Base-by-base conservation (phyloP, 2,113 vertebrate genomes). In the Tonatia bakeri region DNA sequence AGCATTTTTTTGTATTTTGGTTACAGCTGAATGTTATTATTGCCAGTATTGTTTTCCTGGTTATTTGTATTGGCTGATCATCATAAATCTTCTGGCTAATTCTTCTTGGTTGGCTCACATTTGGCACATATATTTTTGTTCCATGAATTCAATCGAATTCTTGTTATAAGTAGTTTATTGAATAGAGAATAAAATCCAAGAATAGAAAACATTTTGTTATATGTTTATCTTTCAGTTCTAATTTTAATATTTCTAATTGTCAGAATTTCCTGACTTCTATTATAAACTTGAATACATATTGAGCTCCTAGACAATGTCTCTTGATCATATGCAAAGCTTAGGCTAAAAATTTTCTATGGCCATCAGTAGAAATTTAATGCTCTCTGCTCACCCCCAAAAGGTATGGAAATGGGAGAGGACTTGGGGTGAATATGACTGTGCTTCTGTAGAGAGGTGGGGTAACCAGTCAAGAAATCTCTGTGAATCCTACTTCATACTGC, bases 371-470 rank as follows among this genome's bases (percentile, higher is more conserved):
- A 95, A 89, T 81, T 52, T 13, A 77, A 54, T 11, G 15, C 54
- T 56, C 7, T 20, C 7, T 4, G 19, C 1, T 13, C 7, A 10
- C 19, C 4, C 5, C 52, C 10, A 15, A 67, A 76, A 4, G 11
- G 6, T 81, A 5, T 50, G 19, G 28, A 54, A 70, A 31, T 70
- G 5, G 36, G 7, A 33, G 19, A 76, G 43, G 7, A 7, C 1
- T 20, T 4, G 9, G 10, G 9, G 1, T 28, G 2, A 0, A 3
- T 16, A 0, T 64, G 38, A 85, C 12, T 59, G 4, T 72, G n/a
- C 43, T 69, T 0, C 26, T 38, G 0, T 56, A 26, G 1, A 72
- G 17, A 79, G 38, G 1, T 33, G 33, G 24, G 0, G 4, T 13
- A 59, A 50, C 14, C 6, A 84, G 14, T 75, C 5, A 50, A 38